phyloP scores from a whole-genome alignment of 2,113 vertebrate genomes.

The Stomatorhinus ivindoensis region DNA sequence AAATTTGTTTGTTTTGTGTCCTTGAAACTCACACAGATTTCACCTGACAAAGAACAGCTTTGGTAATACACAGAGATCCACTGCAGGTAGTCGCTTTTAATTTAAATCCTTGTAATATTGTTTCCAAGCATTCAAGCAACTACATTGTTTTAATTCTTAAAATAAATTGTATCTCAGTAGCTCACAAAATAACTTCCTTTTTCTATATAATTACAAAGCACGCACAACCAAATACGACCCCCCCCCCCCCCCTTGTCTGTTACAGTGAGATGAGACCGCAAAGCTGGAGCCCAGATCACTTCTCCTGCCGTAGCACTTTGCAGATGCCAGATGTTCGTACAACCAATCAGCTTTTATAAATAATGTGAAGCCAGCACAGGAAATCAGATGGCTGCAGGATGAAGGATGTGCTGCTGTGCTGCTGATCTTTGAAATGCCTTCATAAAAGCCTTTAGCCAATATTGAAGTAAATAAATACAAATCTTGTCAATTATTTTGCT shows the following conservation, averaged over 20 bases:
- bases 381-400: not conserved
- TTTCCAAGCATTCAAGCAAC: not conserved
- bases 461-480: conserved; percentile 7
- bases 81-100: not conserved
- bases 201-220: not conserved
- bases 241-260: not conserved
- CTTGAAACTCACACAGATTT: not conserved
- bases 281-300: not conserved
- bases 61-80: not conserved
- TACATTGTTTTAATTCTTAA: not conserved
- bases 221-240: not conserved
- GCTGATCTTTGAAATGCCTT: not conserved
- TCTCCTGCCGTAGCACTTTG: not conserved
- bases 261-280: not conserved
- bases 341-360: not conserved
- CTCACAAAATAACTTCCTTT: not conserved
- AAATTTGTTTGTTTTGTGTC: not conserved
- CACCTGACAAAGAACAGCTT: conserved; percentile 4
- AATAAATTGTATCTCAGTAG: not conserved
- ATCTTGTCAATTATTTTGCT: conserved; percentile 8
- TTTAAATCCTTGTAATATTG: not conserved
- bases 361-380: not conserved
- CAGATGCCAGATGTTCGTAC: not conserved
- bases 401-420: not conserved
- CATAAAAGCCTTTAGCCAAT: not conserved